Percentiles rank a stretch among this genome's conserved stretches.
These are phyloP conservation scores for human (Homo sapiens) DNA, from an alignment of 2,113 vertebrate genomes.

Conservation along the genomic window GRCh38 chr11:85354501-85355000, in stretches of 20 bases:
- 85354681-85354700: background rate
- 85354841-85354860: background rate
- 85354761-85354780: background rate
- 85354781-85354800: background rate
- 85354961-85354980: background rate
- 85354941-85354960: background rate
- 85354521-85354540: background rate
- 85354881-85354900: conserved; percentile 11
- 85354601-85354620: background rate
- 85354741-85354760: background rate
- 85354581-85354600: conserved; percentile 20
- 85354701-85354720: background rate
- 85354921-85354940: background rate
- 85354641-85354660: background rate
- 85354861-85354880: background rate
- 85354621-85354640: background rate
- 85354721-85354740: background rate
- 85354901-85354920: background rate
- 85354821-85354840: background rate
- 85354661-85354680: background rate
- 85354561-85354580: background rate
- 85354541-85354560: background rate
- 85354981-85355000: background rate
- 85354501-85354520: conserved; percentile 13
- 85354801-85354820: conserved; percentile 13